Conservation (phyloP, 2,797 vertebrate species). For the Semaprochilodus insignis region DNA sequence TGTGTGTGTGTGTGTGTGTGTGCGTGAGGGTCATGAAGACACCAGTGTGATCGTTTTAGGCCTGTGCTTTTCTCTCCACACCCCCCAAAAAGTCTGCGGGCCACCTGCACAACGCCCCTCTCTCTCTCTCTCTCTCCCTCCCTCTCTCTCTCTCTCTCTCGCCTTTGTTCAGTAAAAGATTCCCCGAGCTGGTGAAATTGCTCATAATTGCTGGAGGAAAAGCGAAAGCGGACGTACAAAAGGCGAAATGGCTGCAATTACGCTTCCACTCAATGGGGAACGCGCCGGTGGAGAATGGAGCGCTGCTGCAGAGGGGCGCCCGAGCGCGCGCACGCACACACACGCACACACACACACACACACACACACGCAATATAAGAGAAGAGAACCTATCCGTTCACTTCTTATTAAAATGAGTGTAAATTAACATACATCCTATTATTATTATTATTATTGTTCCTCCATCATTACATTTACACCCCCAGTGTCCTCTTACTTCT, state of each 20-base stretch:
- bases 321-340: background rate
- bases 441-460: background rate
- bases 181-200: constrained; percentile 90
- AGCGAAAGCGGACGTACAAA: constrained; percentile 93
- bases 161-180: constrained; percentile 93
- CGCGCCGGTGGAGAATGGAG: constrained; percentile 21
- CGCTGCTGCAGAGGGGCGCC: constrained; percentile 11
- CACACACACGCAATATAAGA: background rate
- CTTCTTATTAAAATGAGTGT: background rate
- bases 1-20: constrained; percentile 57
- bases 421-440: background rate
- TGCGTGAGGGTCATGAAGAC: constrained; percentile 36
- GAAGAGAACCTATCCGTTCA: background rate
- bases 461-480: too few species aligned
- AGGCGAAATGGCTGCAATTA: constrained; percentile 94
- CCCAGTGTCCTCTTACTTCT: too few species aligned
- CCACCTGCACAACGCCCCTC: constrained; percentile 3
- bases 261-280: constrained; percentile 88
- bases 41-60: constrained; percentile 14
- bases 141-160: constrained; percentile 82
- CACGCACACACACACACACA: background rate
- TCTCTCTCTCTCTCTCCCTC: constrained; percentile 65
- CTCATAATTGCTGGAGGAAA: constrained; percentile 92
- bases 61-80: constrained; percentile 70
- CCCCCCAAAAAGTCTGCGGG: background rate